Evolutionary conservation across 2,888 invertebrate genomes (phyloP), one percentile per base, ranked within the genome.

Genomic region (Apocheima hispidaria): DNA sequence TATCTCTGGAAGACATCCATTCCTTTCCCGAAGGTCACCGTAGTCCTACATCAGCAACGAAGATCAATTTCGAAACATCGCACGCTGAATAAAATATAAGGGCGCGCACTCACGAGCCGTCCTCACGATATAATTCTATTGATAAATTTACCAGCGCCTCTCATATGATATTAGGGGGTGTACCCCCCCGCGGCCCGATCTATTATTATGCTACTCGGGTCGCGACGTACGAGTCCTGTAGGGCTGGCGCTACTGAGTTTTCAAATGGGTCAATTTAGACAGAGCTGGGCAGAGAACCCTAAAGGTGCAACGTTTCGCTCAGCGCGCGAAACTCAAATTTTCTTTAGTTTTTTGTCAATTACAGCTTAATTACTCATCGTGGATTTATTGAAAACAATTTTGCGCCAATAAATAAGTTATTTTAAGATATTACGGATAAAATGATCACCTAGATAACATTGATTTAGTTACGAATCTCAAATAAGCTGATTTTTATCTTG

Each of bases 151-250:
- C 81, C 83, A 86, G 79, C 82, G 84, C 71, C 77, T 87, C 88
- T 89, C 90, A 88, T 86, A 86, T 87, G 88, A 85, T 90, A 90
- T 89, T 89, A 89, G 82, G 88, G 61, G 88, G 90, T 83, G 88
- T 30, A 84, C 77, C 81, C 82, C 83, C 85, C 82, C 83, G 81
- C 79, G 71, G 73, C 87, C 86, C 81, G 81, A 83, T 86, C 84
- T 87, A 87, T 91, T 91, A 90, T 89, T 91, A 92, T 92, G 89
- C 92, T 76, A 85, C 84, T 87, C 91, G 88, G 86, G 88, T 86
- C 86, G 85, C 83, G 78, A 81, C 74, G 78, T 80, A 79, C 78
- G 80, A 80, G 70, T 74, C 65, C 56, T 49, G 38, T 73, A 91
- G 90, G 92, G 91, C 59, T 91, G 83, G n/a, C 78, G 38, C 52